Evolutionary conservation across 2,113 vertebrate species (phyloP).

Genomic region (Emydocephalus ijimae): DNA sequence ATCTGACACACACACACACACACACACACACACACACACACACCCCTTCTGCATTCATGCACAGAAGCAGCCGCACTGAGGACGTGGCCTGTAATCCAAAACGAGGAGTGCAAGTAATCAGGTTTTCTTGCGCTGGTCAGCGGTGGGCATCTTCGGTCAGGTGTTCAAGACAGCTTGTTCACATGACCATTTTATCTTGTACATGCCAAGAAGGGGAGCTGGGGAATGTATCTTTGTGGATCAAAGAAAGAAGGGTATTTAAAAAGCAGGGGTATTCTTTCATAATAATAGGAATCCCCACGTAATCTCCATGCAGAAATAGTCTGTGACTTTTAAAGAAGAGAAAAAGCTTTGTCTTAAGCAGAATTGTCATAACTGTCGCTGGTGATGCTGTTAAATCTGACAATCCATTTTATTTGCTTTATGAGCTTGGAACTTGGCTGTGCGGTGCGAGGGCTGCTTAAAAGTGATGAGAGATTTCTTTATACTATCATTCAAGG

Average conservation of each 20-base stretch:
- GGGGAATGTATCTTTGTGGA: no score
- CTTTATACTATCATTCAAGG: slow-evolving; percentile 88
- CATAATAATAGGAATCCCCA: not conserved
- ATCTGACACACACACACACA: no score
- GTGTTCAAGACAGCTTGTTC: not conserved
- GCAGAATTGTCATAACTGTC: not conserved
- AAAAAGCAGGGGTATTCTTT: not conserved
- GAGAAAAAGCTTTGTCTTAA: not conserved
- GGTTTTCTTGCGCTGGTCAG: not conserved
- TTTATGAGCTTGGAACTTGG: slow-evolving; percentile 87
- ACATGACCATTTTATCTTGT: not conserved
- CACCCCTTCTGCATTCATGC: not conserved
- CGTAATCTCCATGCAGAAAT: not conserved
- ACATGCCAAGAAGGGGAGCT: not conserved
- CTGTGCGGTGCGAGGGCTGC: slow-evolving; percentile 73
- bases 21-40: no score
- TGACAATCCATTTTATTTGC: slow-evolving; percentile 29
- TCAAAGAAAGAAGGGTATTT: not conserved
- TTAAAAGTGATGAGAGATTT: slow-evolving; percentile 83
- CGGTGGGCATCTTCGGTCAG: no score
- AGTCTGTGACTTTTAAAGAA: not conserved
- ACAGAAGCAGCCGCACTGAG: not conserved
- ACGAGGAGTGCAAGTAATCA: not conserved
- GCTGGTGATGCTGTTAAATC: slow-evolving; percentile 33
- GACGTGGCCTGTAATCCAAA: not conserved